These are phyloP conservation scores for Percina caprodes DNA, from an alignment of 2,113 vertebrate genomes.

Conservation along the genomic window DNA sequence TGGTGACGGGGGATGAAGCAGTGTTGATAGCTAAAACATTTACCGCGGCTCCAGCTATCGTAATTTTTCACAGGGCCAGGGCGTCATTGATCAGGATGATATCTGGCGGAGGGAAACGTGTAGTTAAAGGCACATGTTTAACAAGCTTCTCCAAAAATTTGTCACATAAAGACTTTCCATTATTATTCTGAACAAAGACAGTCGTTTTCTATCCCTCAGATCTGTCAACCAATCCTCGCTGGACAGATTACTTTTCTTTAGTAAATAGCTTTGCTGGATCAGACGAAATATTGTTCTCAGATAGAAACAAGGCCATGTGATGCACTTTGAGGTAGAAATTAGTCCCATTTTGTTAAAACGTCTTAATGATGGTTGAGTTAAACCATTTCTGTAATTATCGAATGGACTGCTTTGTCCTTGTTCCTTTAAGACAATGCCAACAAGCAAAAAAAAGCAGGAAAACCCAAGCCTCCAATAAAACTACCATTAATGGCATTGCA, in stretches of 20 bases:
- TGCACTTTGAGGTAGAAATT: constrained; percentile 58
- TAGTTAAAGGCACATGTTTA: constrained; percentile 73
- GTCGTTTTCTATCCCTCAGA: constrained; percentile 51
- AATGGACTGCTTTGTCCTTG: constrained; percentile 13
- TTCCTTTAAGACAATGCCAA: constrained; percentile 55
- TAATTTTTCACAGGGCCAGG: constrained; percentile 53
- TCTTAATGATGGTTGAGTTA: constrained; percentile 41
- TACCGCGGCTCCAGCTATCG: constrained; percentile 42
- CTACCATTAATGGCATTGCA: constrained; percentile 66
- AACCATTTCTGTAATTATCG: constrained; percentile 32
- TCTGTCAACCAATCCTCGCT: constrained; percentile 46
- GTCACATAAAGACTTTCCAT: constrained; percentile 69
- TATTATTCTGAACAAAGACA: constrained; percentile 67
- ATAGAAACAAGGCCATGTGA: constrained; percentile 31
- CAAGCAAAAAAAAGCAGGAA: constrained; percentile 35
- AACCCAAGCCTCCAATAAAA: constrained; percentile 65
- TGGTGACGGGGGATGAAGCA: constrained; percentile 47
- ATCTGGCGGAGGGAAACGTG: constrained; percentile 47
- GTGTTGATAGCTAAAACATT: constrained; percentile 68
- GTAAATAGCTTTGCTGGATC: constrained; percentile 51
- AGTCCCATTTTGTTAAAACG: constrained; percentile 55
- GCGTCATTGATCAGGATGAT: constrained; percentile 68
- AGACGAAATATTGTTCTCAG: constrained; percentile 38
- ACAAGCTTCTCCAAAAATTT: constrained; percentile 67
- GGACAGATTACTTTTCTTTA: constrained; percentile 49